A percentile compares a stretch with the other conserved stretches of the same genome.
phyloP scores from a whole-genome alignment of 2,888 invertebrate species.

The Caenorhabditis sulstoni region DNA sequence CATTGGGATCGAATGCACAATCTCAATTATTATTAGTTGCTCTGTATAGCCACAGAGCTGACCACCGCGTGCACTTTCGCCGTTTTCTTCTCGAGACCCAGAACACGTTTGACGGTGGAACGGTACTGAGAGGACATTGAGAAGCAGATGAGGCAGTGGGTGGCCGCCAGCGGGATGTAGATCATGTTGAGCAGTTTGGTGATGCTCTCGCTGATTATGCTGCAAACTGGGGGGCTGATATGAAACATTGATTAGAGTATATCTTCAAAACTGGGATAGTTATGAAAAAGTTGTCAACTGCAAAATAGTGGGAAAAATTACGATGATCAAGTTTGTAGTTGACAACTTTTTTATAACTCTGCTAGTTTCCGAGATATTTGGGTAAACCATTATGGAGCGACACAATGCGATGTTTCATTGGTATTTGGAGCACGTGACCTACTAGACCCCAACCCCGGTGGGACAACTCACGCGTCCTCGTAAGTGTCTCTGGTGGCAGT shows the following conservation, averaged over 20 bases:
- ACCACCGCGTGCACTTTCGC: too few relatives aligned
- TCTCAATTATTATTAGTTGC: too few relatives aligned
- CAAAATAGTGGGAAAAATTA: too few relatives aligned
- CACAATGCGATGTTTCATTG: too few relatives aligned
- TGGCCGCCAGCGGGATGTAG: constrained; percentile 1
- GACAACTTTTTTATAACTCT: background rate
- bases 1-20: too few relatives aligned
- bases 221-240: background rate
- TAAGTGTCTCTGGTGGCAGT: background rate
- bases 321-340: background rate
- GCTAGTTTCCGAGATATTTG: background rate
- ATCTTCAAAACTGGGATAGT: too few relatives aligned
- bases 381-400: too few relatives aligned
- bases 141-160: constrained; percentile 11
- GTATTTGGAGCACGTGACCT: too few relatives aligned
- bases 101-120: background rate
- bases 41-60: too few relatives aligned
- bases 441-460: too few relatives aligned
- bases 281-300: too few relatives aligned
- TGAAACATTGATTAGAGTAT: too few relatives aligned
- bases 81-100: background rate
- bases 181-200: background rate
- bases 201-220: background rate
- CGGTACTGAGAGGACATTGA: constrained; percentile 8
- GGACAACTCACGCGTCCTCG: background rate